Conservation (phyloP, 1,140 invertebrate species). For the Bombus sibiricus region DNA sequence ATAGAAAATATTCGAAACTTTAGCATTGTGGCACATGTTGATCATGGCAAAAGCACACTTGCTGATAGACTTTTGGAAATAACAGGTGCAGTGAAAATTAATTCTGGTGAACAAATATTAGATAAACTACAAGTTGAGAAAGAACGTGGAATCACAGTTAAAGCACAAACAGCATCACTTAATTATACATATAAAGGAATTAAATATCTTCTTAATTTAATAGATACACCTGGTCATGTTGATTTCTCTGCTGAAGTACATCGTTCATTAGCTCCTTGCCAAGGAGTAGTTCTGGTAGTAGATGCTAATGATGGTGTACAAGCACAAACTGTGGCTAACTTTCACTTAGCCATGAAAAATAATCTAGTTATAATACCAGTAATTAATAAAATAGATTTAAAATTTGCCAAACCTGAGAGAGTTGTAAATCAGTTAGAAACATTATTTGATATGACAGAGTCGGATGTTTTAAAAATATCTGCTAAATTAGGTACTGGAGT, state of each 20-base stretch:
- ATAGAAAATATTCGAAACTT: slow-evolving; percentile 94
- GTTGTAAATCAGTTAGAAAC: slow-evolving; percentile 91
- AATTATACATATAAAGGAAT: slow-evolving; percentile 88
- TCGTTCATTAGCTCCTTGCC: slow-evolving; percentile 94
- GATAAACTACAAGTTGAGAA: slow-evolving; percentile 95
- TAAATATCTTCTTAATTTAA: slow-evolving; percentile 96
- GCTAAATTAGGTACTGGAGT: slow-evolving; percentile 95
- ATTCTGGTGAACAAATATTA: slow-evolving; percentile 90
- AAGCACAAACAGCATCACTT: slow-evolving; percentile 97
- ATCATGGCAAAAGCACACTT: slow-evolving; percentile 98
- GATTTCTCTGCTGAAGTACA: slow-evolving; percentile 99
- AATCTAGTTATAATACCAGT: slow-evolving; percentile 95
- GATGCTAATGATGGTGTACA: slow-evolving; percentile 99
- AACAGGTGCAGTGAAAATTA: slow-evolving; percentile 91
- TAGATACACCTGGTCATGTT: slow-evolving; percentile 99
- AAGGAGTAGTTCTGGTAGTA: slow-evolving; percentile 96
- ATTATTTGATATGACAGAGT: slow-evolving; percentile 92
- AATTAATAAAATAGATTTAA: slow-evolving; percentile 98
- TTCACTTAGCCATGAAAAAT: slow-evolving; percentile 93
- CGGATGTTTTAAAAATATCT: slow-evolving; percentile 89
- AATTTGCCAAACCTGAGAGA: slow-evolving; percentile 92
- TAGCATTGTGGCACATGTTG: slow-evolving; percentile 98
- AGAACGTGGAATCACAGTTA: slow-evolving; percentile 98
- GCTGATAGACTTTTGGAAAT: slow-evolving; percentile 96
- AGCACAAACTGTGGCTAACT: slow-evolving; percentile 99